Conservation (phyloP, 2,888 invertebrate genomes). For the Arge pagana region DNA sequence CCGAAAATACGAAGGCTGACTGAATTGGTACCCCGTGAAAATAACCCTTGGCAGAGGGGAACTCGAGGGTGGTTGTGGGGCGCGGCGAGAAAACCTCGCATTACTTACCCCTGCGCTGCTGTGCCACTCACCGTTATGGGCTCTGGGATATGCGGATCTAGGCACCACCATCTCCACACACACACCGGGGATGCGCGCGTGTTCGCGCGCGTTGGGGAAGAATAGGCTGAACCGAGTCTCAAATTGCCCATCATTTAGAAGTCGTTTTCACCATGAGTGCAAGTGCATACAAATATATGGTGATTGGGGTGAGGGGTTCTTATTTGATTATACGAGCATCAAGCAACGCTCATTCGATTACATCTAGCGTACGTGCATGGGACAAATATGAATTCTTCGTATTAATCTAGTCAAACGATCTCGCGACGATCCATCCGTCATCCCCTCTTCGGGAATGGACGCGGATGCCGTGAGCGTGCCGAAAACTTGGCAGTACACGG, state of each 20-base stretch:
- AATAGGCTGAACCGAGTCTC: slow-evolving; percentile 33
- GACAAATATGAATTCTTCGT: slow-evolving; percentile 11
- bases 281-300: slow-evolving; percentile 50
- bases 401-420: slow-evolving; percentile 12
- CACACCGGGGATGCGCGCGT: background rate
- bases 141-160: slow-evolving; percentile 24
- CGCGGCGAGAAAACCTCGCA: slow-evolving; percentile 6
- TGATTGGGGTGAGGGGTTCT: slow-evolving; percentile 36
- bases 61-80: background rate
- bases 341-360: slow-evolving; percentile 46
- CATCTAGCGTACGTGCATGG: slow-evolving; percentile 27
- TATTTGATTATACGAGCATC: slow-evolving; percentile 44
- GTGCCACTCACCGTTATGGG: slow-evolving; percentile 19
- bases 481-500: background rate
- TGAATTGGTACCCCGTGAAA: slow-evolving; percentile 11
- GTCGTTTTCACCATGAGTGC: slow-evolving; percentile 52
- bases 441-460: background rate
- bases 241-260: slow-evolving; percentile 57
- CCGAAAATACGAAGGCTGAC: slow-evolving; percentile 1
- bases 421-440: too few species aligned
- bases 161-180: slow-evolving; percentile 12
- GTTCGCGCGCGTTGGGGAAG: background rate
- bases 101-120: slow-evolving; percentile 12
- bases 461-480: background rate
- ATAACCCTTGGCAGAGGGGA: slow-evolving; percentile 6